Evolutionary conservation across 2,113 vertebrate species (phyloP).

Genomic region (Siphamia tubifer): DNA sequence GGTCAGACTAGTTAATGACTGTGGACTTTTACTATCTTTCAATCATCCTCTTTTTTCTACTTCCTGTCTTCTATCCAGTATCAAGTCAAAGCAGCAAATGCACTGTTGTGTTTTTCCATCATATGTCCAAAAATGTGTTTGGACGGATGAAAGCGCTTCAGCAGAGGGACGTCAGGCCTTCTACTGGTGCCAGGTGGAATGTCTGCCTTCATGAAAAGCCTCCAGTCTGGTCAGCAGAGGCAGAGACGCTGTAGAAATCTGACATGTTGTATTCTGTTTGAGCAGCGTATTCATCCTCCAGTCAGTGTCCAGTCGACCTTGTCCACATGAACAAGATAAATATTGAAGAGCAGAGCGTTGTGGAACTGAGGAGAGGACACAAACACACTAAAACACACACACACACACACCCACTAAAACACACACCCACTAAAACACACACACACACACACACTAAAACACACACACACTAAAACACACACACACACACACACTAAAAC

Average conservation of each 20-base stretch:
- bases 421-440: no score
- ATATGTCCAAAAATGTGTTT: no score
- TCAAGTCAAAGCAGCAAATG: no score
- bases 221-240: conserved; percentile 28
- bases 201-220: conserved; percentile 29
- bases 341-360: conserved; percentile 36
- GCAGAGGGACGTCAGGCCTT: not conserved
- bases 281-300: conserved; percentile 59
- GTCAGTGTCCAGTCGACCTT: conserved; percentile 32
- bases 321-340: conserved; percentile 45
- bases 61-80: not conserved
- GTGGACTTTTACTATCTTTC: not conserved
- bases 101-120: no score
- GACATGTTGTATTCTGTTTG: conserved; percentile 69
- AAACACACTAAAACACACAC: no score
- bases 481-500: no score
- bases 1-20: no score
- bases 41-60: not conserved
- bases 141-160: no score
- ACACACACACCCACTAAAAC: no score
- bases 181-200: conserved; percentile 11
- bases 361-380: not conserved
- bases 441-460: not conserved
- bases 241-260: conserved; percentile 46
- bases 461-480: no score